Percentiles rank a stretch among this genome's conserved stretches.
Conservation (phyloP, 2,888 invertebrate species). For the Chironomus tentans region DNA sequence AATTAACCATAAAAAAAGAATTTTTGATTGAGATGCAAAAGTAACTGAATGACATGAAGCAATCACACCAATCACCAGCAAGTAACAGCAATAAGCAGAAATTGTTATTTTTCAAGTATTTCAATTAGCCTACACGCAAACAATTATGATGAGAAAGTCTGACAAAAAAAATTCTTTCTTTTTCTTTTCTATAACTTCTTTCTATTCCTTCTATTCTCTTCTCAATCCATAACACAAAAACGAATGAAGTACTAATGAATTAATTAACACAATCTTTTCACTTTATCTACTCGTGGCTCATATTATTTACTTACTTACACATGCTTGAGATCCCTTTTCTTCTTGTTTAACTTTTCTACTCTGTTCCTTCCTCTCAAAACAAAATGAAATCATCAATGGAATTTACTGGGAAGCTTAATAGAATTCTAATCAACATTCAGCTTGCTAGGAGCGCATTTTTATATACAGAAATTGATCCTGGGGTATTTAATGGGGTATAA, state of each 20-base stretch:
- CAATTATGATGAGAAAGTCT: neutral
- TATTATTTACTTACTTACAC: neutral
- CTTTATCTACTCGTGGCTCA: neutral
- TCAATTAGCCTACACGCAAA: neutral
- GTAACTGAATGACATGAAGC: neutral
- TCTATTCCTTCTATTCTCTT: too few relatives aligned
- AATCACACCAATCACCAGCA: neutral
- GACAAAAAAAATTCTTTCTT: neutral
- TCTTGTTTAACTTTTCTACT: constrained; percentile 26
- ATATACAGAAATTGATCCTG: too few relatives aligned
- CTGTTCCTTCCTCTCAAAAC: constrained; percentile 26
- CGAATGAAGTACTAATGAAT: constrained; percentile 2
- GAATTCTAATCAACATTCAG: too few relatives aligned
- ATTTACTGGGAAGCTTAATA: too few relatives aligned
- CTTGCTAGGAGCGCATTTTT: too few relatives aligned
- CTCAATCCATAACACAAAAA: too few relatives aligned
- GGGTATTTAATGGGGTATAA: too few relatives aligned
- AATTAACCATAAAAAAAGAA: too few relatives aligned
- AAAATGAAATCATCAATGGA: neutral
- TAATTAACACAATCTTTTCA: neutral
- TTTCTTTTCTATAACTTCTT: neutral
- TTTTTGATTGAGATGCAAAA: neutral
- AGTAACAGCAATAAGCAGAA: neutral
- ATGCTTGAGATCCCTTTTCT: neutral
- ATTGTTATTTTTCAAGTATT: too few relatives aligned